phyloP scores from a whole-genome alignment of 2,113 vertebrate species.

The Anoplopoma fimbria region DNA sequence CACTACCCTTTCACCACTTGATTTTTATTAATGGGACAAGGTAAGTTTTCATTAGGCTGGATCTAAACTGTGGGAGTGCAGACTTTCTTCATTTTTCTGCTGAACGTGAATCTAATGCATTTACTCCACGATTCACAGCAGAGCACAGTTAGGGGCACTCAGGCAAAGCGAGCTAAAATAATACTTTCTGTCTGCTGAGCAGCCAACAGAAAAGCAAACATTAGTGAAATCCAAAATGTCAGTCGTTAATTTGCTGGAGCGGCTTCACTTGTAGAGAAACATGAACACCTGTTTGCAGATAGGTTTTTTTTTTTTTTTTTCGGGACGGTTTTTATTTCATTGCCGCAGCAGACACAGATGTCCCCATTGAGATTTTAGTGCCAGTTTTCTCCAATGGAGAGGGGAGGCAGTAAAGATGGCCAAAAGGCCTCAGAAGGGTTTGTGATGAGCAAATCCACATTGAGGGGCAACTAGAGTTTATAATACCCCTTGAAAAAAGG shows the following conservation, averaged over 20 bases:
- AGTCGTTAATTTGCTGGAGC: constrained; percentile 75
- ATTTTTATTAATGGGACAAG: constrained; percentile 30
- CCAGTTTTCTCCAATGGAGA: constrained; percentile 66
- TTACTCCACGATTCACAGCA: constrained; percentile 51
- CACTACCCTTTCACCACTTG: constrained; percentile 19
- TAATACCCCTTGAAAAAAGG: constrained; percentile 58
- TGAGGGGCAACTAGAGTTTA: constrained; percentile 70
- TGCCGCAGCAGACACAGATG: constrained; percentile 74
- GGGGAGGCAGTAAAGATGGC: constrained; percentile 68
- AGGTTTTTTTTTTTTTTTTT: constrained; percentile 49
- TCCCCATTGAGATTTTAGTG: constrained; percentile 80
- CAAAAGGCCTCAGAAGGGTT: constrained; percentile 63
- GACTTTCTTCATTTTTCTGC: constrained; percentile 36
- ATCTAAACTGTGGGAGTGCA: constrained; percentile 13
- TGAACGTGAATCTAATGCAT: constrained; percentile 57
- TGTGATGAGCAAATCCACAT: constrained; percentile 56
- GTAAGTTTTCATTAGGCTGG: constrained; percentile 12
- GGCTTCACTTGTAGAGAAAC: constrained; percentile 64
- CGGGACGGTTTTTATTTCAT: constrained; percentile 66
- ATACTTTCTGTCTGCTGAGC: constrained; percentile 59
- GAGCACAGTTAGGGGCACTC: constrained; percentile 32
- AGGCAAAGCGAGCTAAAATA: constrained; percentile 60
- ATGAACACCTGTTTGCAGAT: constrained; percentile 77
- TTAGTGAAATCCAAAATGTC: constrained; percentile 73
- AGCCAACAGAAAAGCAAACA: constrained; percentile 70